Evolutionary conservation across 2,888 invertebrate genomes (phyloP).

Genomic region (Mantis religiosa): DNA sequence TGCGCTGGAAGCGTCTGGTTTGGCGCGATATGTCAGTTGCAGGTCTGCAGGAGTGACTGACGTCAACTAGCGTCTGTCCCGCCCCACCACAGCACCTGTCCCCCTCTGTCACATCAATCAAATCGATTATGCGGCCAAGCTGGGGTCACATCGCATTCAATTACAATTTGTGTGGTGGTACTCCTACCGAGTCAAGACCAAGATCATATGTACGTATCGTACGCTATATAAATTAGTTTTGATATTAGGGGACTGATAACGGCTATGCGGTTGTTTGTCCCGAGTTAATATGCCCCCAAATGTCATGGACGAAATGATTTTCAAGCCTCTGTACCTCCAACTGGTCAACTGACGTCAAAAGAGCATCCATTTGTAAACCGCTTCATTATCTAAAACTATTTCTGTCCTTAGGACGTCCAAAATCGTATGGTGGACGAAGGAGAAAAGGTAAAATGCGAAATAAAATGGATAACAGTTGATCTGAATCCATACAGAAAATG

Average conservation of each 20-base stretch:
- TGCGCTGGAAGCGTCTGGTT: background rate
- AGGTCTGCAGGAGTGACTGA: slow-evolving; percentile 2
- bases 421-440: background rate
- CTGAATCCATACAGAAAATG: too few relatives aligned
- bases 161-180: slow-evolving; percentile 3
- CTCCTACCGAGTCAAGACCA: background rate
- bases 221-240: background rate
- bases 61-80: background rate
- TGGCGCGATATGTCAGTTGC: slow-evolving; percentile 12
- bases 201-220: background rate
- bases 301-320: background rate
- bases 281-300: background rate
- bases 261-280: background rate
- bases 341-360: background rate
- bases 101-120: slow-evolving; percentile 6
- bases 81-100: slow-evolving; percentile 12
- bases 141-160: background rate
- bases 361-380: background rate
- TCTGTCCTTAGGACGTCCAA: background rate
- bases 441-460: background rate
- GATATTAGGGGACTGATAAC: background rate
- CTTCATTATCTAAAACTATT: background rate
- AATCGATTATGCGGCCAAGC: slow-evolving; percentile 3
- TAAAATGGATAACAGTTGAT: background rate
- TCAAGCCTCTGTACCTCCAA: background rate